Evolutionary conservation across 1,140 invertebrate species (phyloP).

Genomic region (Contarinia nasturtii): DNA sequence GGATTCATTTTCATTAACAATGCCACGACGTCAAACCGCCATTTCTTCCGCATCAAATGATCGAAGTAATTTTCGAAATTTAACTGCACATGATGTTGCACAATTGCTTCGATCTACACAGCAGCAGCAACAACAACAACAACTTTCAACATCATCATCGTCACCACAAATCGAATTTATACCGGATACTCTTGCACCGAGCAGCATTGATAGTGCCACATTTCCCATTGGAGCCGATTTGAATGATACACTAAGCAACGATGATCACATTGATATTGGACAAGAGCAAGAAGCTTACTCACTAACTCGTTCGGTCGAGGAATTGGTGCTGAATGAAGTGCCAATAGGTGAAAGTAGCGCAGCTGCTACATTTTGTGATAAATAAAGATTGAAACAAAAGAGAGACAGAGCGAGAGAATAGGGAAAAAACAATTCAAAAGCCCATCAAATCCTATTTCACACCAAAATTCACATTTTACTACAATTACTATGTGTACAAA

Average conservation of each 20-base stretch:
- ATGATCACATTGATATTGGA: slow-evolving; percentile 4
- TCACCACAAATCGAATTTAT: too few relatives aligned
- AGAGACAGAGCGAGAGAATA: background rate
- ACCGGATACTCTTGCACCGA: background rate
- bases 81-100: slow-evolving; percentile 36
- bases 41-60: background rate
- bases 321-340: slow-evolving; percentile 33
- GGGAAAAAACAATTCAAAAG: background rate
- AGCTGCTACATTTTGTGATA: background rate
- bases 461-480: background rate
- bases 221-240: slow-evolving; percentile 9
- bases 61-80: slow-evolving; percentile 6
- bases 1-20: too few relatives aligned
- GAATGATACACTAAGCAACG: slow-evolving; percentile 14
- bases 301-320: slow-evolving; percentile 28
- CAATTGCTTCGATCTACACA: slow-evolving; percentile 28
- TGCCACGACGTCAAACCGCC: background rate
- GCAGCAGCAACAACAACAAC: background rate
- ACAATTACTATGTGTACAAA: background rate
- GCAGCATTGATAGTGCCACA: slow-evolving; percentile 1
- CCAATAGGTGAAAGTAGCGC: slow-evolving; percentile 24
- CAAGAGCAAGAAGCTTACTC: too few relatives aligned
- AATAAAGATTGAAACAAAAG: background rate
- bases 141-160: too few relatives aligned
- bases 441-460: too few relatives aligned